Percentiles rank a stretch among this genome's conserved stretches.
Conservation (phyloP, 2,797 vertebrate species). For the Ctenopoma kingsleyae region DNA sequence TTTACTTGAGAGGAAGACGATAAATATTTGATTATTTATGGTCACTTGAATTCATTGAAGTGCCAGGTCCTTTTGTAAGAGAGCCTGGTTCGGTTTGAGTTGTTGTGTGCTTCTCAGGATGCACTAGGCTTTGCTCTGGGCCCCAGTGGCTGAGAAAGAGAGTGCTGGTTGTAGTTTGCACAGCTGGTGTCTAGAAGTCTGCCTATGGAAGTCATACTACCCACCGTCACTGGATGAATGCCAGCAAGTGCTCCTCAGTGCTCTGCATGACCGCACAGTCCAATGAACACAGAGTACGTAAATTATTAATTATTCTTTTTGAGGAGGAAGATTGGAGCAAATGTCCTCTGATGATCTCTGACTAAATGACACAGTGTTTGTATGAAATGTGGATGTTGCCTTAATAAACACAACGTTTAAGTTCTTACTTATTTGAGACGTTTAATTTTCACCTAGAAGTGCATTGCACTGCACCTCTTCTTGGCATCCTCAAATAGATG, state of each 20-base stretch:
- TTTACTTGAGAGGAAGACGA: conserved; percentile 65
- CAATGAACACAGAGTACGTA: conserved; percentile 29
- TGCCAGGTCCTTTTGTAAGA: conserved; percentile 55
- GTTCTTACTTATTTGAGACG: not conserved
- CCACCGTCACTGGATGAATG: conserved; percentile 42
- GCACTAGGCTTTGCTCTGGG: conserved; percentile 31
- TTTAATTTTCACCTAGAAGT: conserved; percentile 24
- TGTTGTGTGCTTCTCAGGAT: conserved; percentile 47
- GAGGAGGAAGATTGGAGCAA: conserved; percentile 29
- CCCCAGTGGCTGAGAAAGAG: conserved; percentile 53
- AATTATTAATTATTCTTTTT: conserved; percentile 51
- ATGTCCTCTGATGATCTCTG: conserved; percentile 16
- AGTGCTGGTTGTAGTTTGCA: conserved; percentile 63
- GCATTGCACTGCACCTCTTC: not conserved
- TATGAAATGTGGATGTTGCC: not conserved
- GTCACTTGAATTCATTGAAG: conserved; percentile 65
- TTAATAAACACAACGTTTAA: not conserved
- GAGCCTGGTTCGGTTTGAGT: conserved; percentile 48
- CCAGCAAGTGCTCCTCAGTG: conserved; percentile 47
- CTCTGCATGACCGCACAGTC: conserved; percentile 40
- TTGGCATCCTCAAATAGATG: not conserved
- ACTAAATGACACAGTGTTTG: not conserved
- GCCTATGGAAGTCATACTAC: conserved; percentile 42
- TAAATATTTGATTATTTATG: conserved; percentile 76
- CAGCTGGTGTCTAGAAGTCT: conserved; percentile 56